Evolutionary conservation across 2,113 vertebrate genomes (phyloP).

Genomic region (Nettapus auritus): DNA sequence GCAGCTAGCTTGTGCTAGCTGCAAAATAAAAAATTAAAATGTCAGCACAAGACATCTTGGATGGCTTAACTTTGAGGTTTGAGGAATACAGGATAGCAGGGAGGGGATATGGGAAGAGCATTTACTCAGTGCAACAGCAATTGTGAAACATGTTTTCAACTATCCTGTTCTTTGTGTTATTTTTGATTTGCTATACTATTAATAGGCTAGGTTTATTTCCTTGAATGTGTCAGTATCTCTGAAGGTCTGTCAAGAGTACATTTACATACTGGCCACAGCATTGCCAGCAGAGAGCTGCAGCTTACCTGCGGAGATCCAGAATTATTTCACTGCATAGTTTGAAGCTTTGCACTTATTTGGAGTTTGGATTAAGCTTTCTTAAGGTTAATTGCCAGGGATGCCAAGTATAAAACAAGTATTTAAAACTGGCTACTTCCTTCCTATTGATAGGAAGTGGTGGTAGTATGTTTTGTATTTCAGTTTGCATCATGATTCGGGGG

Average conservation of each 20-base stretch:
- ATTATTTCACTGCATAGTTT: background rate
- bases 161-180: background rate
- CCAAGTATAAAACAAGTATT: background rate
- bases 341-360: background rate
- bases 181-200: background rate
- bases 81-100: background rate
- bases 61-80: background rate
- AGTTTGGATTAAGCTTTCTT: background rate
- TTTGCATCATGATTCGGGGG: background rate
- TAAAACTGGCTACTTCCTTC: background rate
- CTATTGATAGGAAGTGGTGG: background rate
- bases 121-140: background rate
- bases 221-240: background rate
- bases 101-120: background rate
- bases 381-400: background rate
- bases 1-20: background rate
- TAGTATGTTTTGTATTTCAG: background rate
- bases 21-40: background rate
- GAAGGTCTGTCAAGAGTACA: background rate
- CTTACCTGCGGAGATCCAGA: background rate
- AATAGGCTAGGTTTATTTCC: background rate
- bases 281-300: background rate
- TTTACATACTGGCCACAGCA: background rate
- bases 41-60: background rate
- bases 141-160: background rate